Evolutionary conservation across 2,113 vertebrate genomes (phyloP).

Genomic region (Triplophysa rosa): DNA sequence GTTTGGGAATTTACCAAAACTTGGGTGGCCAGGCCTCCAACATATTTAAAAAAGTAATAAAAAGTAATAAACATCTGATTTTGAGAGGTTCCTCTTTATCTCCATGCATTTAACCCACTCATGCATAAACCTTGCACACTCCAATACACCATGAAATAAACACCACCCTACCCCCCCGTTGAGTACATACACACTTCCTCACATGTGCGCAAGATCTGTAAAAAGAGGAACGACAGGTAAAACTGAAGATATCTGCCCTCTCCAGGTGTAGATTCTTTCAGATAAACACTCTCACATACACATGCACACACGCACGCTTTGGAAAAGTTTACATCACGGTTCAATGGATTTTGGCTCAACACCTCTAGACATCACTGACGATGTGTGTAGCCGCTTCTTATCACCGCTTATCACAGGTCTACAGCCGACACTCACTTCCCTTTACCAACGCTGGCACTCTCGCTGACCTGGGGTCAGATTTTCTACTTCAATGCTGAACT

Average conservation of each 20-base stretch:
- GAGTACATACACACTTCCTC: neutral
- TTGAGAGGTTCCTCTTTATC: too few species aligned
- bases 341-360: slow-evolving; percentile 28
- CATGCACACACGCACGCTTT: neutral
- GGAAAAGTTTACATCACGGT: slow-evolving; percentile 26
- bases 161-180: neutral
- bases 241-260: slow-evolving; percentile 22
- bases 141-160: slow-evolving; percentile 1
- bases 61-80: too few species aligned
- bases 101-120: neutral
- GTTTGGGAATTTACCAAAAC: too few species aligned
- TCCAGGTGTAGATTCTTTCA: slow-evolving; percentile 23
- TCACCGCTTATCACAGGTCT: slow-evolving; percentile 31
- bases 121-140: neutral
- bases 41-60: too few species aligned
- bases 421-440: slow-evolving; percentile 37
- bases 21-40: too few species aligned
- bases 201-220: slow-evolving; percentile 9
- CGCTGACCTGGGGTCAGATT: slow-evolving; percentile 30
- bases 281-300: slow-evolving; percentile 12
- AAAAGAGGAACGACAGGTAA: neutral
- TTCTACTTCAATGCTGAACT: slow-evolving; percentile 15
- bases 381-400: slow-evolving; percentile 34
- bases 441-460: slow-evolving; percentile 19
- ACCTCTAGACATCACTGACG: slow-evolving; percentile 36